A percentile compares a stretch with the other conserved stretches of the same genome.
phyloP scores from a whole-genome alignment of 2,797 vertebrate genomes.

The Babyrousa celebensis region DNA sequence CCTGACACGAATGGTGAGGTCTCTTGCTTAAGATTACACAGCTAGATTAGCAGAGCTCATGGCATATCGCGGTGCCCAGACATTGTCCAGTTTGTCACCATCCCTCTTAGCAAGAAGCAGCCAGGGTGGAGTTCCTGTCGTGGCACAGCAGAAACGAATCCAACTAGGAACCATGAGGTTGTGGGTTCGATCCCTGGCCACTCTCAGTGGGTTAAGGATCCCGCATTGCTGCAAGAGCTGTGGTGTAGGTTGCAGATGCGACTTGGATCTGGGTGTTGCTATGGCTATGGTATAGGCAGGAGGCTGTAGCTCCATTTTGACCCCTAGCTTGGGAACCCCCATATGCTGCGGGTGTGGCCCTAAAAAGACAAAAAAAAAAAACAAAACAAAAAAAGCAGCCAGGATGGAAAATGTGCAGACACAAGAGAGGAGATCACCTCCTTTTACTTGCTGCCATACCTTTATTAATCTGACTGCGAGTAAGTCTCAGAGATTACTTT shows the following conservation, averaged over 20 bases:
- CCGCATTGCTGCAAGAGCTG: too few species aligned
- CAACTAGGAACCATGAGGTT: too few species aligned
- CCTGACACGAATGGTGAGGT: not conserved
- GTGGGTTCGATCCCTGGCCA: too few species aligned
- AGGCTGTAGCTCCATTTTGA: too few species aligned
- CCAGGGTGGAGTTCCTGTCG: not conserved
- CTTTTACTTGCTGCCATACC: not conserved
- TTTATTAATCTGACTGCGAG: conserved; percentile 22
- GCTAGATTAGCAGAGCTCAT: not conserved
- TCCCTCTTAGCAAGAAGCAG: conserved; percentile 4
- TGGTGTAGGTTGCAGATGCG: too few species aligned
- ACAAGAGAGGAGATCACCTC: not conserved
- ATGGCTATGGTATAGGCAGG: too few species aligned
- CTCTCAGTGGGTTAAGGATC: too few species aligned
- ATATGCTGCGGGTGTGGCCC: too few species aligned
- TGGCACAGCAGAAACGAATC: too few species aligned
- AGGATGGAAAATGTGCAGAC: not conserved
- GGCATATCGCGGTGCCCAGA: not conserved
- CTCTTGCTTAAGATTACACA: not conserved
- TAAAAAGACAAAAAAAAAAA: too few species aligned
- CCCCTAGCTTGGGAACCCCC: too few species aligned
- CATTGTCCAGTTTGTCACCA: conserved; percentile 19
- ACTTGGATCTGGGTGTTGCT: too few species aligned
- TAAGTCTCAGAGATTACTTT: not conserved
- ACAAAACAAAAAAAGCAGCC: not conserved